Evolutionary conservation across 2,888 invertebrate species (phyloP).

Genomic region (Loripinus fragilis): DNA sequence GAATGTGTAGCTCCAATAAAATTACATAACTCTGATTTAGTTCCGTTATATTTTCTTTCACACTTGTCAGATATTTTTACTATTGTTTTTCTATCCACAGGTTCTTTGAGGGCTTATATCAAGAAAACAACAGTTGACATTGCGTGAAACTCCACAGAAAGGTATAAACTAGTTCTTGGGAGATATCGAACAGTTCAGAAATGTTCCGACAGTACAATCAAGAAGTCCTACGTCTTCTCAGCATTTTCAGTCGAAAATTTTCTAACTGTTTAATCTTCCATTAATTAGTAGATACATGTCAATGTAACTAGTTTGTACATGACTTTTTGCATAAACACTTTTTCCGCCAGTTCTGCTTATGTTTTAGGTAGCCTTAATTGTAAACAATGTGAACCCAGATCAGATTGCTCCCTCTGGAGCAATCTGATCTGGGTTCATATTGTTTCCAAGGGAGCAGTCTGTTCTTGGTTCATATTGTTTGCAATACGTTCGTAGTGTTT

Average conservation of each 20-base stretch:
- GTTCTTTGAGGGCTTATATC: background rate
- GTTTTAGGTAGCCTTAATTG: too few species aligned
- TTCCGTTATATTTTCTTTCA: background rate
- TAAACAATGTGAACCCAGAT: too few species aligned
- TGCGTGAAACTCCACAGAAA: background rate
- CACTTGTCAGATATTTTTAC: background rate
- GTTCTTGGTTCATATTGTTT: too few species aligned
- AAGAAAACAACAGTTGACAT: background rate
- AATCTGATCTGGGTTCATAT: too few species aligned
- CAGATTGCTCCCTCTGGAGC: too few species aligned
- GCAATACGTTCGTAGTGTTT: too few species aligned
- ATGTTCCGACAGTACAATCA: background rate
- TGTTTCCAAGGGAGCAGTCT: too few species aligned
- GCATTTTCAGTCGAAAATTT: background rate
- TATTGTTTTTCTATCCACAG: constrained; percentile 2
- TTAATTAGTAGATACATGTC: constrained; percentile 12
- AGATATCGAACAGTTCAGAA: background rate
- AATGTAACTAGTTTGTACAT: too few species aligned
- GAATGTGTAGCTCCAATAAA: too few species aligned
- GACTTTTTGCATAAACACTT: too few species aligned
- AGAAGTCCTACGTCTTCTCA: background rate
- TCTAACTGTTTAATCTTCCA: background rate
- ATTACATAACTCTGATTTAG: too few species aligned
- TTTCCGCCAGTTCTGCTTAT: too few species aligned
- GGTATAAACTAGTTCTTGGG: constrained; percentile 9